Evolutionary conservation across 2,888 invertebrate species (phyloP), one percentile per base, ranked within the genome.

Genomic region (Amiota mariae): DNA sequence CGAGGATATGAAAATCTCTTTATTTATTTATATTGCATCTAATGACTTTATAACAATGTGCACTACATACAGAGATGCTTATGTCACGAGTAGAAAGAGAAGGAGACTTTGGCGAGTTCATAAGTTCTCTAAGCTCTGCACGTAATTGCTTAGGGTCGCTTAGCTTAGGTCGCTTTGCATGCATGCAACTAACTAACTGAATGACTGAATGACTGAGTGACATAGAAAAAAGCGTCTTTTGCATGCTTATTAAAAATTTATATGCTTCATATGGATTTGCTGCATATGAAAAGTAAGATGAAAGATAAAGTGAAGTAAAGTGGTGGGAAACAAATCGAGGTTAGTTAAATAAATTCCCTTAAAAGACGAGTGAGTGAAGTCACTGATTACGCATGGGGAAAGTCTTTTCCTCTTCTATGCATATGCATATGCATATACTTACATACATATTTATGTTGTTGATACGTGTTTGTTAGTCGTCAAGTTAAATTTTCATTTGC

Each of bases 191-290:
- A 20, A 18, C 18, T 20, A 18, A 20, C 18, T 36, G 0, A 36
- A 2, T 36, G 0, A 36, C 36, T 36, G 6, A 36, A 2, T 36
- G 8, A 36, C 36, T 36, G 36, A 36, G 0, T 36, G 36, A 36
- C 36, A 36, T 36, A 36, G 36, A 36, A 36, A 36, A 36, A 36
- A 36, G 36, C 36, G 36, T 51, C 71, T 70, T 49, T 72, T 24
- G 56, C 47, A 13, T 48, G 68, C 67, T 24, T 76, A 84, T 78
- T 82, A 73, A 57, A 79, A 79, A 82, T 80, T 79, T 78, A 78
- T 77, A 68, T 72, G 74, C 73, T 64, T 74, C 67, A 48, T 61
- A 72, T 71, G 72, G 74, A 75, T 46, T 64, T 68, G 70, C 59
- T 20, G 18, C 68, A 24, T 64, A 49, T 12, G 48, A 36, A 36